Conservation (phyloP, 1,140 invertebrate species). For the Drosophila simulans region DNA sequence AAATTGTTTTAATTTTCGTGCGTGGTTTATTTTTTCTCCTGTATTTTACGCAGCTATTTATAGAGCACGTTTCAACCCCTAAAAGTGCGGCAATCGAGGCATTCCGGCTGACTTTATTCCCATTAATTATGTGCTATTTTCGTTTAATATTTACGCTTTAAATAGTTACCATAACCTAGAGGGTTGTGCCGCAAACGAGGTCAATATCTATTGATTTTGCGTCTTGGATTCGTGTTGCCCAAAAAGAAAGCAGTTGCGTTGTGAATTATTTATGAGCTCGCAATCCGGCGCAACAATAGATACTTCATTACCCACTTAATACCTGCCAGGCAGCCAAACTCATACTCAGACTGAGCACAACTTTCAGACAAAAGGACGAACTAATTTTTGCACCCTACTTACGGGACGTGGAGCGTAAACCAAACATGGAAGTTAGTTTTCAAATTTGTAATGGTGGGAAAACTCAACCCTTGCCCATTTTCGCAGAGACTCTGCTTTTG, state of each 20-base stretch:
- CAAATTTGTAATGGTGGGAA: slow-evolving; percentile 28
- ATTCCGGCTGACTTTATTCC: slow-evolving; percentile 46
- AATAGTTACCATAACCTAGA: slow-evolving; percentile 9
- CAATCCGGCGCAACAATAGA: slow-evolving; percentile 19
- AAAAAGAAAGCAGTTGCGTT: slow-evolving; percentile 1
- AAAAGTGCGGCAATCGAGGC: slow-evolving; percentile 7
- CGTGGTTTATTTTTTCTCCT: not conserved
- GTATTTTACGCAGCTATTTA: slow-evolving; percentile 24
- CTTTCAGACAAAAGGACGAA: not conserved
- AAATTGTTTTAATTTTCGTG: slow-evolving; percentile 18
- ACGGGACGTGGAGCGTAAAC: slow-evolving; percentile 4
- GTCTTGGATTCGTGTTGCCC: not conserved
- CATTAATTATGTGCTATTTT: slow-evolving; percentile 64
- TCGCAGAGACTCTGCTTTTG: not conserved
- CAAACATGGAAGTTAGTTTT: slow-evolving; percentile 57
- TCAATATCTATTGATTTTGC: slow-evolving; percentile 40
- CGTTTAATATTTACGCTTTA: slow-evolving; percentile 16
- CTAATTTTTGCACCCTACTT: slow-evolving; percentile 36
- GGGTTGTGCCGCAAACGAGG: not conserved
- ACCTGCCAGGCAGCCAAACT: slow-evolving; percentile 7
- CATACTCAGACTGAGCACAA: not conserved
- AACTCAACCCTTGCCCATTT: not conserved
- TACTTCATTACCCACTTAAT: slow-evolving; percentile 44
- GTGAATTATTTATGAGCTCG: slow-evolving; percentile 25
- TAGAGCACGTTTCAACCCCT: slow-evolving; percentile 1